Evolutionary conservation across 2,113 vertebrate genomes (phyloP).

Genomic region (Microcebus griseorufus): DNA sequence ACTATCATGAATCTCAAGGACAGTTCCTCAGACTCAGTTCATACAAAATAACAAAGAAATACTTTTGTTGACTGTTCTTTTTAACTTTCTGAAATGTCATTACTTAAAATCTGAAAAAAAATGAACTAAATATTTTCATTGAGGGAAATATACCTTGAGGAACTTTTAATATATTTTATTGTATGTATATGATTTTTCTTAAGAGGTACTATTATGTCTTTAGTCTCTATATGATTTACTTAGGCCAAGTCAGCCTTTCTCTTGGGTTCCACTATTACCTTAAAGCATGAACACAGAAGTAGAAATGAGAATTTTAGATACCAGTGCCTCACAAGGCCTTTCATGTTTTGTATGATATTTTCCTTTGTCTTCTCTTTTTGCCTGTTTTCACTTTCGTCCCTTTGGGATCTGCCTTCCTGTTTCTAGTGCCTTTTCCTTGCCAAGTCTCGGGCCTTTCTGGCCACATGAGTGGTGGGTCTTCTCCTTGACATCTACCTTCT

Average conservation of each 20-base stretch:
- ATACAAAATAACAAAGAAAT: not conserved
- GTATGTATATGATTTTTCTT: not conserved
- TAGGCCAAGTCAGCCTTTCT: not conserved
- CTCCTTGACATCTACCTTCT: not conserved
- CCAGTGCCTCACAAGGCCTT: not conserved
- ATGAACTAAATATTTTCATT: not conserved
- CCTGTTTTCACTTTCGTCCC: not conserved
- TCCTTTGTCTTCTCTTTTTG: not conserved
- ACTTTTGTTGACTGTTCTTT: not conserved
- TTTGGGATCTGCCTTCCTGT: not conserved
- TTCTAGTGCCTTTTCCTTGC: not conserved
- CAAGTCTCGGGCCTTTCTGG: not conserved
- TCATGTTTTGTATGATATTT: not conserved
- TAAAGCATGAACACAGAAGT: not conserved
- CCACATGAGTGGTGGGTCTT: rapidly evolving
- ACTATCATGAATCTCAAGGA: not conserved
- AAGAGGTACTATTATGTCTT: not conserved
- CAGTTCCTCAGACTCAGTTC: not conserved
- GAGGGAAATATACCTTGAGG: not conserved
- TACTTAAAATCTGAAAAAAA: not conserved
- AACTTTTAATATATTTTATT: not conserved
- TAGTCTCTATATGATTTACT: not conserved
- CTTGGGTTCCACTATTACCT: not conserved
- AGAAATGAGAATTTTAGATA: not conserved
- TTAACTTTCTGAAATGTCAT: not conserved